These are phyloP conservation scores for Teleogryllus oceanicus DNA, from an alignment of 2,888 invertebrate genomes.

Conservation along the genomic window DNA sequence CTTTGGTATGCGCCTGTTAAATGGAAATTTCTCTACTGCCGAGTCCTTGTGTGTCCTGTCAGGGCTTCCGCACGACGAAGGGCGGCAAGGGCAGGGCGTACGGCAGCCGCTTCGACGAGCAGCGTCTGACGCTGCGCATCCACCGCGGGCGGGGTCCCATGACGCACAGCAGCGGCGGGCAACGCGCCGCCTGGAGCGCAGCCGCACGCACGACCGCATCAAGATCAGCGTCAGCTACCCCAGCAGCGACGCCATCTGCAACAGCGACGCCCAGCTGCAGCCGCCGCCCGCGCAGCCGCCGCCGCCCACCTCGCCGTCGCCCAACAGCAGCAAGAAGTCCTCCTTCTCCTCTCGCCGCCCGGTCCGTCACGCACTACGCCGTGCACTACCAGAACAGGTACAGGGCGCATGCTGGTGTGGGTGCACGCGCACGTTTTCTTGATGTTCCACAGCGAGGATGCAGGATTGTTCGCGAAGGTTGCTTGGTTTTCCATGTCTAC, in stretches of 20 bases:
- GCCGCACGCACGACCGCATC: slow-evolving; percentile 65
- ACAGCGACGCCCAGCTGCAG: not conserved
- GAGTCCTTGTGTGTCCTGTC: too few relatives aligned
- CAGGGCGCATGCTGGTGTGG: too few relatives aligned
- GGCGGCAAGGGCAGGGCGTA: slow-evolving; percentile 58
- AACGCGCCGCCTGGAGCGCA: slow-evolving; percentile 44
- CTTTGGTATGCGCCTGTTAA: too few relatives aligned
- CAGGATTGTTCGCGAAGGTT: too few relatives aligned
- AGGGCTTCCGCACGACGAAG: slow-evolving; percentile 81
- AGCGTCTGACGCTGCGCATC: slow-evolving; percentile 84
- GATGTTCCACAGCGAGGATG: too few relatives aligned
- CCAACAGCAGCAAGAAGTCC: slow-evolving; percentile 35
- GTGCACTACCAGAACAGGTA: slow-evolving; percentile 12
- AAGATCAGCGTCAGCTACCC: slow-evolving; percentile 84
- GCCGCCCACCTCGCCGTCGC: slow-evolving; percentile 36
- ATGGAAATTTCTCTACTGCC: too few relatives aligned
- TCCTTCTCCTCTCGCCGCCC: slow-evolving; percentile 31
- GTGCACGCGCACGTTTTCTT: too few relatives aligned
- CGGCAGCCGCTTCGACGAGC: slow-evolving; percentile 79
- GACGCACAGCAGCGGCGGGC: slow-evolving; percentile 59
- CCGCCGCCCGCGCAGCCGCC: slow-evolving; percentile 34
- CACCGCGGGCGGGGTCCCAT: slow-evolving; percentile 59
- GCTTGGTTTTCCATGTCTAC: too few relatives aligned
- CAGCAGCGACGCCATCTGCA: slow-evolving; percentile 40
- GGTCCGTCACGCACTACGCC: slow-evolving; percentile 27